Base-by-base conservation (phyloP, 2,113 vertebrate species). In the Hymenochirus boettgeri region DNA sequence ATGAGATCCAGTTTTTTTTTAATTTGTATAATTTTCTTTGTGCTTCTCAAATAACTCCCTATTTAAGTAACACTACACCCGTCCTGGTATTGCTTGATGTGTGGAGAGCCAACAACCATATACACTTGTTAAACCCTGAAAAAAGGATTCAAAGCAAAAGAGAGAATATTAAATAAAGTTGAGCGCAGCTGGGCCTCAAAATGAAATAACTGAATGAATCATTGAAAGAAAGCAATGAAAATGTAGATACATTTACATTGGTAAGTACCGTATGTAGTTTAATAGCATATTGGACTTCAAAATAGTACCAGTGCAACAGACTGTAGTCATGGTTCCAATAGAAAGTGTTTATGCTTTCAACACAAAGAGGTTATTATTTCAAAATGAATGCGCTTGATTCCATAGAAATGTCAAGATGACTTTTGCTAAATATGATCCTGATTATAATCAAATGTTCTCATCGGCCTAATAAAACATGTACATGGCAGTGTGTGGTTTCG, bases 321-420 rank as follows among this genome's bases (percentile, higher is more conserved):
- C 46, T 57, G 37, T 24, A 33, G 26, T 47, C 21, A 46, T 47
- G 37, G 52, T 39, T 33, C 53, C 26, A n/a, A 22, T 57, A 57
- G 26, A 11, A 9, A 23, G 13, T 48, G 39, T 65, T 65, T 65
- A 57, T 56, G 17, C 24, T 64, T 25, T 54, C 39, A 64, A 45
- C 61, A 63, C 19, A 54, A 46, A 65, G 39, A 46, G 26, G 31
- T 47, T 55, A 65, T 56, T 47, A 65, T 56, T 39, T 65, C 50
- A 31, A 64, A 56, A 64, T 56, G 62, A 54, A 42, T 37, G 42
- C 48, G 45, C 26, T 31, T 57, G 42, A 65, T 57, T 55, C 45
- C 29, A 65, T 42, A 46, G 24, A 56, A 47, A 65, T 56, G 53
- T 39, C 37, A 39, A 47, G 26, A 57, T 26, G 52, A 11, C 39